Evolutionary conservation across 1,140 invertebrate genomes (phyloP).

Genomic region (Alviniconcha marisindica): DNA sequence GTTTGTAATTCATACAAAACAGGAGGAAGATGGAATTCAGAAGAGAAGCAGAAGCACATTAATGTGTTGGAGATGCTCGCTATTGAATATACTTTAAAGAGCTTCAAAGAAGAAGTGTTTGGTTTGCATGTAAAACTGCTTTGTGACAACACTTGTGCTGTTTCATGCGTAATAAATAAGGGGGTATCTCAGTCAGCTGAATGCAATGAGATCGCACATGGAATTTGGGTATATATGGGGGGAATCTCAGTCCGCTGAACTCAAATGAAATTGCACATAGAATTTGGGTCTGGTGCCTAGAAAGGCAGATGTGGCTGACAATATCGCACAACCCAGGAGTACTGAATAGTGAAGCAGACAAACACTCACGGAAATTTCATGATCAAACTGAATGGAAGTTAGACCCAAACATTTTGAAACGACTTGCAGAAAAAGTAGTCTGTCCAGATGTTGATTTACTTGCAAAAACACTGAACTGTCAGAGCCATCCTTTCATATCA

Average conservation of each 20-base stretch:
- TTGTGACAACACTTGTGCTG: too few relatives aligned
- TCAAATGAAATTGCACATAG: too few relatives aligned
- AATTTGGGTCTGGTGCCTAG: conserved; percentile 20
- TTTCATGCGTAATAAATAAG: not conserved
- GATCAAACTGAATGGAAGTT: conserved; percentile 20
- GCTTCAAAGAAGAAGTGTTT: too few relatives aligned
- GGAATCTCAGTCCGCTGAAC: too few relatives aligned
- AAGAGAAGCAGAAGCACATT: too few relatives aligned
- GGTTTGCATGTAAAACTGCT: too few relatives aligned
- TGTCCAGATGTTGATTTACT: not conserved
- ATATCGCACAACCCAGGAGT: not conserved
- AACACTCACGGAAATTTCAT: not conserved
- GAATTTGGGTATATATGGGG: too few relatives aligned
- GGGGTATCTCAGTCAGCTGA: not conserved
- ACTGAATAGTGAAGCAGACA: not conserved
- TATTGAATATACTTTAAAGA: too few relatives aligned
- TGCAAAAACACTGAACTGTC: not conserved
- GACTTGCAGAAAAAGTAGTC: not conserved
- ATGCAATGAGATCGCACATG: not conserved
- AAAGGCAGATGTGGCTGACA: not conserved
- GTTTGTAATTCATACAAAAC: too few relatives aligned
- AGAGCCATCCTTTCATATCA: not conserved
- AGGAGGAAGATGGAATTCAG: too few relatives aligned
- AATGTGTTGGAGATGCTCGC: too few relatives aligned
- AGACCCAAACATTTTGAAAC: not conserved